Evolutionary conservation across 2,888 invertebrate species (phyloP).

Genomic region (Hylaea fasciaria): DNA sequence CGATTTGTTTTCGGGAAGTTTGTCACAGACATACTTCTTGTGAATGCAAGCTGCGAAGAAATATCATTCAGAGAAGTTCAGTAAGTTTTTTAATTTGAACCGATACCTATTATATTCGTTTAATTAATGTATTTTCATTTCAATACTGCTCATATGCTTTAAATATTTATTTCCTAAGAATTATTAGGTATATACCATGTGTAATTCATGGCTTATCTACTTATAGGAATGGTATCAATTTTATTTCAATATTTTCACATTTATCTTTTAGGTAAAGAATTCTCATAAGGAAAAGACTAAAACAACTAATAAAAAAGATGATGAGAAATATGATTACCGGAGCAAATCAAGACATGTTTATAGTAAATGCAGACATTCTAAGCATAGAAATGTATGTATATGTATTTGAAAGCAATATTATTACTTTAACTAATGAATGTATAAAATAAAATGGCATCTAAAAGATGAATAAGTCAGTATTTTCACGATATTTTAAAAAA

Average conservation of each 20-base stretch:
- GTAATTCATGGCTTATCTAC: too few relatives aligned
- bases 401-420: not conserved
- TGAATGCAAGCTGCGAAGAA: not conserved
- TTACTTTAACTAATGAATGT: not conserved
- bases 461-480: too few relatives aligned
- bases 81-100: not conserved
- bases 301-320: not conserved
- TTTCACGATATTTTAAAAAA: too few relatives aligned
- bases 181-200: too few relatives aligned
- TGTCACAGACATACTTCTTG: constrained; percentile 1
- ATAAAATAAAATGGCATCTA: too few relatives aligned
- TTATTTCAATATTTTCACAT: too few relatives aligned
- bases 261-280: constrained; percentile 6
- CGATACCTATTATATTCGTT: too few relatives aligned
- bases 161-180: too few relatives aligned
- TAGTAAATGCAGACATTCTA: constrained; percentile 7
- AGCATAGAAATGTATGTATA: constrained; percentile 22
- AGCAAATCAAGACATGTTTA: constrained; percentile 4
- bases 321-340: not conserved
- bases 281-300: not conserved
- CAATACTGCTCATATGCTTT: too few relatives aligned
- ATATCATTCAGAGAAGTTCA: too few relatives aligned
- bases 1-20: constrained; percentile 8
- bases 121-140: too few relatives aligned
- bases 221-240: too few relatives aligned